Evolutionary conservation across 2,888 invertebrate genomes (phyloP).

Genomic region (Listrodromus nycthemerus): DNA sequence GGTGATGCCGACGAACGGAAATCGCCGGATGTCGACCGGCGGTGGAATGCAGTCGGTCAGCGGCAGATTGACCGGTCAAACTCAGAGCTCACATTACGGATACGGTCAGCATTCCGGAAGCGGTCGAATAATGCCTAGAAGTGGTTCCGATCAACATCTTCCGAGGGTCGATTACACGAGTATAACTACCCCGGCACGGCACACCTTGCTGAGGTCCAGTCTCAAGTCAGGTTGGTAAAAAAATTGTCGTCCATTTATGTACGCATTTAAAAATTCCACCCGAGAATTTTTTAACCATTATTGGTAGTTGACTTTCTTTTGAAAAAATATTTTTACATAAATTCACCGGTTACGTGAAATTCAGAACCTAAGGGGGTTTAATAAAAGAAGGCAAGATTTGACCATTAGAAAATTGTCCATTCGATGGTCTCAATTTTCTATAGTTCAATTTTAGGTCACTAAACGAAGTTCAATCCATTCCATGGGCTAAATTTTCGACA

Average conservation of each 20-base stretch:
- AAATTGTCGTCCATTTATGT: not conserved
- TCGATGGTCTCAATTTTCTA: no score
- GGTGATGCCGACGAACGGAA: slow-evolving; percentile 84
- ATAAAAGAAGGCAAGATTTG: no score
- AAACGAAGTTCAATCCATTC: no score
- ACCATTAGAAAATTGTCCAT: no score
- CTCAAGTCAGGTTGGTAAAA: slow-evolving; percentile 88
- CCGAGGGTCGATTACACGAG: slow-evolving; percentile 94
- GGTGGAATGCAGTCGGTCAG: slow-evolving; percentile 85
- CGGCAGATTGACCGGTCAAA: slow-evolving; percentile 84
- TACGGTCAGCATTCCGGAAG: slow-evolving; percentile 86
- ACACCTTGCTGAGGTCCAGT: slow-evolving; percentile 92
- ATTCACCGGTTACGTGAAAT: no score
- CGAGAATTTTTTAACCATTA: not conserved
- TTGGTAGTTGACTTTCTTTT: no score
- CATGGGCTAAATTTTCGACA: no score
- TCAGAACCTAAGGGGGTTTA: no score
- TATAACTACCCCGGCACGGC: slow-evolving; percentile 89
- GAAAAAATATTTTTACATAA: no score
- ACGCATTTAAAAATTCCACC: slow-evolving; percentile 7
- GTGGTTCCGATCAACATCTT: slow-evolving; percentile 96
- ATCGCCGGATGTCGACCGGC: slow-evolving; percentile 90
- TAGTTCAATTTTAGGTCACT: no score
- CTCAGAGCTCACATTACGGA: slow-evolving; percentile 83
- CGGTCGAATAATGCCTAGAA: slow-evolving; percentile 90